Evolutionary conservation across 2,113 vertebrate genomes (phyloP), one percentile per base, ranked within the genome.

Genomic region (Muntiacus muntjak): DNA sequence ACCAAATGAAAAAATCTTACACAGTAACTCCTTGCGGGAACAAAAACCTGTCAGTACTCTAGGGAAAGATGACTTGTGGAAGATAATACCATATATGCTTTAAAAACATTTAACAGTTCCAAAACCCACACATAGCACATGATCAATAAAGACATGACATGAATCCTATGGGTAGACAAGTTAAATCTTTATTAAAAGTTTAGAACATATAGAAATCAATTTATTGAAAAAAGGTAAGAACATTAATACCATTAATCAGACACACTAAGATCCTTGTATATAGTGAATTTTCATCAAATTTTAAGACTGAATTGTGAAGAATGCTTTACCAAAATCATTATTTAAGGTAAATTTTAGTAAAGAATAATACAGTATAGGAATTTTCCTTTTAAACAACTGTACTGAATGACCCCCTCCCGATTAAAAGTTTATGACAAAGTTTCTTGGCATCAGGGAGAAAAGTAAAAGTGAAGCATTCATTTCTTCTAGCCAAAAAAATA

Each of bases 1-100:
- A 82, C 4, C 60, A 96, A 91, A 87, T 85, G 26, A n/a, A 84
- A 97, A 87, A 74, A 19, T 93, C 43, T 67, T 64, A 95, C n/a
- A 89, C 91, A 92, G 74, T 67, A 84, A 91, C 76, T 97, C 14
- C 19, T 84, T 84, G 50, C 7, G 23, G 3, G 15, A 71, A 76
- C n/a, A 96, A 90, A 95, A 82, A 67, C 94, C 58, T 89, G 93
- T 11, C 89, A 15, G 25, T 50, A 40, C 30, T 78, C 52, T 96
- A 40, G 87, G 60, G 47, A 89, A 95, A 95, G 54, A 84, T 33
- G 62, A 93, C 52, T 88, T 97, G 55, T 62, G 19, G 81, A 86
- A 95, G 33, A 57, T 43, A 79, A 87, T 19, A 55, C 4, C 55
- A 50, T 23, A 25, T 12, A n/a, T 25, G 64, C 4, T 17, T 62